Base-by-base conservation (phyloP, 2,888 invertebrate species). In the Plebejus melissa region DNA sequence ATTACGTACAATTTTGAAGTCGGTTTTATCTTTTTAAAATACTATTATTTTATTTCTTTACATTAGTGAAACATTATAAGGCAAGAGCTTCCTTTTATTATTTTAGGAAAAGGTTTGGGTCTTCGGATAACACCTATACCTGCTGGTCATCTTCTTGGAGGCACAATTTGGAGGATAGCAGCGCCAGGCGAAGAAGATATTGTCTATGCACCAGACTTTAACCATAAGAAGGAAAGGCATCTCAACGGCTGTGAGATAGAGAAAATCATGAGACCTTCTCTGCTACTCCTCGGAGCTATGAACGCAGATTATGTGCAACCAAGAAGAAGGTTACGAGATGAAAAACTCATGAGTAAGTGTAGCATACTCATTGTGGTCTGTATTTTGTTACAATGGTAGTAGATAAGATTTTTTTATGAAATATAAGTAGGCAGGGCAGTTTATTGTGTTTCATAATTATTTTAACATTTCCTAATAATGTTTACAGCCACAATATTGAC, bases 101-200 rank as follows among this genome's bases (percentile, higher is more conserved):
- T 71, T 65, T 0, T 83, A 97, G 97, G 98, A 1, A 98, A 99
- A 94, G 99, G 99, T 0, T 96, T 98, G 86, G 99, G 99, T 0
- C 95, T 99, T 41, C 97, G 98, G 13, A 97, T 98, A 74, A 99
- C 99, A 0, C 99, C 99, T 0, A 90, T 99, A 32, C 98, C 99
- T 7, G 99, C 99, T 1, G 98, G 99, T 0, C 99, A 99, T 88
- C 98, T 99, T 95, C 97, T 99, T 72, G 99, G 99, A 1, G 99
- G 99, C 22, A 98, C 99, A 0, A 97, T 99, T 74, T 99, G 99
- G 99, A 98, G 98, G 84, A 99, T 99, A 36, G 97, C 98, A 50
- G 99, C 99, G 85, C 97, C 98, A 50, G 99, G 99, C 0, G 99
- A 99, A 86, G 99, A 99, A 89, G 99, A 99, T 84, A 99, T 99